Evolutionary conservation across 2,797 vertebrate genomes (phyloP), one percentile per base, ranked within the genome.

Genomic region (Taenioides sp.): DNA sequence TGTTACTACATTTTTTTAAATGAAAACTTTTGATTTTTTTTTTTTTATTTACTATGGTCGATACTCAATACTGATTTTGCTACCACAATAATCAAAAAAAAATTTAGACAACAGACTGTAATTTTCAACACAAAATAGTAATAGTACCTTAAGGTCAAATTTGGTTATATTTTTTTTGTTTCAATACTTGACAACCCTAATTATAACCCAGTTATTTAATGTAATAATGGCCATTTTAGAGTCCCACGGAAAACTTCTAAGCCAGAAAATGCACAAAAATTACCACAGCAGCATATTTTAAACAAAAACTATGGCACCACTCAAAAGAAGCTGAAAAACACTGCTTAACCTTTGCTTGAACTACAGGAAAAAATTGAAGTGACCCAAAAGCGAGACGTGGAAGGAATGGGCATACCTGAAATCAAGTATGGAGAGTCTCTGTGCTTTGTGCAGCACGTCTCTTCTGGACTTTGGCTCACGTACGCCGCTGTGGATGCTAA

Each of bases 391-490:
- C 90, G 96, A 69, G 97, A 98, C 0, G 94, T 98, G 79, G 97
- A 98, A 65, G 97, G 97, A 31, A 98, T 98, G 97, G 97, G 97
- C 0, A 90, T 84, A 1, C 95, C 97, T 0, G 96, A 98, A 88
- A 98, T 98, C 49, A 98, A 98, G 84, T 98, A 98, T 0, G 97
- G 97, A 37, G 97, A 98, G 92, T 97, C 96, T 0, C 94, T 98
- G 92, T 98, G 97, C 83, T 98, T 98, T 0, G 95, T 98, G 11
- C 96, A 98, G 76, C 96, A 98, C 0, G 95, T 92, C 5, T 92
- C 92, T 50, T 91, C 95, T 0, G 92, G 92, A 27, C 94, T 98
- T 63, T 98, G 97, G 97, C 91, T 98, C 23, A 98, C 97, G 2
- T 98, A 98, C 4, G 96, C 95, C 0, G 94, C 97, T 7, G 95